These are phyloP conservation scores for Chaetura pelagica DNA, from an alignment of 2,113 vertebrate genomes.

Conservation along the genomic window DNA sequence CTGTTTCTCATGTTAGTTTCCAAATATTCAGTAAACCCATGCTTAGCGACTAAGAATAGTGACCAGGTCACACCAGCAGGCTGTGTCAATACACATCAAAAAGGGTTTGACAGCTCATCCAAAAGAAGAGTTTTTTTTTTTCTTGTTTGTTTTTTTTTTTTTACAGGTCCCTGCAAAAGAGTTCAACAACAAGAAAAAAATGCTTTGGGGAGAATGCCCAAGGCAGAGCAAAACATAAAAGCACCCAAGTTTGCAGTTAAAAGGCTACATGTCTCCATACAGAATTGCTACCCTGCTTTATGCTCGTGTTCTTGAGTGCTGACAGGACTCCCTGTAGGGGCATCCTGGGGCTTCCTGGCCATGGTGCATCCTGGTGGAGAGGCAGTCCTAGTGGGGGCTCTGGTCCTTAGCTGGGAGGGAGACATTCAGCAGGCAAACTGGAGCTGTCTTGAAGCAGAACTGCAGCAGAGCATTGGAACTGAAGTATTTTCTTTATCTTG, in stretches of 20 bases:
- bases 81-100: neutral
- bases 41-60: neutral
- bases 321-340: neutral
- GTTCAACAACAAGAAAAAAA: neutral
- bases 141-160: no score
- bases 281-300: neutral
- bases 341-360: neutral
- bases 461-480: neutral
- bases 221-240: neutral
- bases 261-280: neutral
- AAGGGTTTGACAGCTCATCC: neutral
- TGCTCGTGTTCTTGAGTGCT: neutral
- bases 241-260: neutral
- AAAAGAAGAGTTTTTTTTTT: neutral
- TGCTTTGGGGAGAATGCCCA: accelerated
- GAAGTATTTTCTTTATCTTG: neutral
- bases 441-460: neutral
- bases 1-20: neutral
- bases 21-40: neutral
- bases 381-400: neutral
- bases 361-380: neutral
- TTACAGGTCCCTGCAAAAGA: neutral
- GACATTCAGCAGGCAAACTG: accelerated
- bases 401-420: neutral
- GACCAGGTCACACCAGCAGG: neutral